These are phyloP conservation scores for Belgica antarctica DNA, from an alignment of 2,888 invertebrate genomes.

Conservation along the genomic window DNA sequence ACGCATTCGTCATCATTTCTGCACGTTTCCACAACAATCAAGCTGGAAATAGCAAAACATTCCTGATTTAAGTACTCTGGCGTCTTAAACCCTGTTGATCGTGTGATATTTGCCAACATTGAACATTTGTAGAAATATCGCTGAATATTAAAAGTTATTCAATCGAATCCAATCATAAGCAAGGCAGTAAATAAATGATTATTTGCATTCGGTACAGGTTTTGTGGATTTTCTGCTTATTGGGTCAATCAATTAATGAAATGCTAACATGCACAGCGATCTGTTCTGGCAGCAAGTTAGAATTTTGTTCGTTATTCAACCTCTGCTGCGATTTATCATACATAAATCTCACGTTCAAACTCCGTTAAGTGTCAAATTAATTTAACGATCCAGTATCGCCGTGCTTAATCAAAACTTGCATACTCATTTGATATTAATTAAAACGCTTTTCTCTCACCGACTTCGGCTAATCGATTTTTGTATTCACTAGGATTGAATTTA, in stretches of 20 bases:
- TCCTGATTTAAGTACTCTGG: too few relatives aligned
- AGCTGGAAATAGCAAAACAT: too few relatives aligned
- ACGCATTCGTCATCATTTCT: too few relatives aligned
- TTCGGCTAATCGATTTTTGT: neutral
- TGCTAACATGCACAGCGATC: neutral
- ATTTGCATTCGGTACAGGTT: neutral
- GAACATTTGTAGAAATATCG: neutral
- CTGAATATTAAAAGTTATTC: neutral
- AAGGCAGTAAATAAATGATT: neutral
- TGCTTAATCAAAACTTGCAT: neutral
- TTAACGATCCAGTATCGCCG: neutral
- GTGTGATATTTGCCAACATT: neutral
- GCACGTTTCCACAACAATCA: too few relatives aligned
- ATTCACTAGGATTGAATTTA: neutral
- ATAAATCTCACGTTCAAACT: neutral
- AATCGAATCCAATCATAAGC: neutral
- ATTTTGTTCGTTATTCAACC: neutral
- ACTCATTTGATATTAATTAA: neutral
- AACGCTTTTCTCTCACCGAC: neutral
- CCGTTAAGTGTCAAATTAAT: neutral
- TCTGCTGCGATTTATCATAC: neutral
- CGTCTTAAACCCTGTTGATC: too few relatives aligned
- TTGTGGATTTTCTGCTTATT: neutral
- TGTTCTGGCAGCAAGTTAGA: neutral
- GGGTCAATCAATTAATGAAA: neutral